A percentile compares a stretch with the other conserved stretches of the same genome.
Evolutionary conservation across 2,797 vertebrate genomes (phyloP).

Genomic region (Hemitrygon akajei): DNA sequence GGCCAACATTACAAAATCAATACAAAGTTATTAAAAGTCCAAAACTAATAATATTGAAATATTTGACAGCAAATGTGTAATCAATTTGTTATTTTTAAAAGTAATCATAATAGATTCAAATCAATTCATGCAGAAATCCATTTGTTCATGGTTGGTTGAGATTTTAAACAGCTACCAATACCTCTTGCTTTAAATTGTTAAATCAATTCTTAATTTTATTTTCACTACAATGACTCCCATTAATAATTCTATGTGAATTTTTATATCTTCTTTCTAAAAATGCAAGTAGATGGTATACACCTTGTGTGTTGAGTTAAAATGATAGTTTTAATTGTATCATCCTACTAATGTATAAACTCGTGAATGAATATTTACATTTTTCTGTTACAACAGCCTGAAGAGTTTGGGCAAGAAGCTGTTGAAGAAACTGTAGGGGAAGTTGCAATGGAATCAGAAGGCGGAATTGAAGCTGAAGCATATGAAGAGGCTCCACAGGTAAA

Average conservation of each 20-base stretch:
- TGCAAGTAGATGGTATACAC: not conserved
- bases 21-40: not conserved
- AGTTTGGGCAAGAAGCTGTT: constrained; percentile 89
- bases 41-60: not conserved
- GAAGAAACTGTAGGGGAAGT: constrained; percentile 82
- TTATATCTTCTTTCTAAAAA: not conserved
- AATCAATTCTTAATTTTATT: not conserved
- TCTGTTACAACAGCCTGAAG: constrained; percentile 70
- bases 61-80: not conserved
- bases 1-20: too few relatives aligned
- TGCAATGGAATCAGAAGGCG: constrained; percentile 84
- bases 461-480: constrained; percentile 62
- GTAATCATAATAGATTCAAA: not conserved
- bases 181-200: not conserved
- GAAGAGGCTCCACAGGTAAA: constrained; percentile 84
- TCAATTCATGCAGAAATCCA: not conserved
- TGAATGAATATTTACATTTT: not conserved
- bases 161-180: not conserved
- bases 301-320: not conserved
- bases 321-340: not conserved
- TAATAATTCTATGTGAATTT: not conserved
- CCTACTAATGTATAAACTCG: not conserved
- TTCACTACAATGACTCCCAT: not conserved
- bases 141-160: not conserved
- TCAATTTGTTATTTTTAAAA: not conserved